Base-by-base conservation (phyloP, 2,113 vertebrate species). In the Hystrix brachyura region DNA sequence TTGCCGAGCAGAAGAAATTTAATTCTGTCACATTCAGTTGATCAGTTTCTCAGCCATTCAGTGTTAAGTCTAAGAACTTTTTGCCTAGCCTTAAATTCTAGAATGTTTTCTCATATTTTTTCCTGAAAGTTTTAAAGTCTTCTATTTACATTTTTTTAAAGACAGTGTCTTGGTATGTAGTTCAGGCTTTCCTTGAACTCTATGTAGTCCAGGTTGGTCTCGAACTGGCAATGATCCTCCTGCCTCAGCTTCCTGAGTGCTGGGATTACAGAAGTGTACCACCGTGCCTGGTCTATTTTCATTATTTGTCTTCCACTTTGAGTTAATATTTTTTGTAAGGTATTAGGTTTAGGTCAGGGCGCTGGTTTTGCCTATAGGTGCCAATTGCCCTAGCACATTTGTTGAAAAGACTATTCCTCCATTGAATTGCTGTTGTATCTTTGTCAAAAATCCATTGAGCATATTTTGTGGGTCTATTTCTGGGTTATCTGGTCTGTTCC, bases 301-400 rank as follows among this genome's bases (percentile, higher is more conserved):
- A 72, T 72, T 48, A 76, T 46, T 76, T 76, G 34, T 69, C 6
- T 65, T 85, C 55, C 46, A 78, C 19, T 81, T 94, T 74, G 60
- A 88, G 48, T 80, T 88, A 78, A 60, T 67, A 46, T 81, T 90
- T 60, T 71, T 74, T 67, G 48, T 93, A 46, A 91, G 5, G 14
- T 81, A 67, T 51, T 48, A 93, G 5, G 38, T 48, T 88, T 91
- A 84, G 32, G 25, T 69, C 34, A 71, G 72, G 13, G 76, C 51
- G 5, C 53, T 67, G 43, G 51, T 48, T 65, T 46, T 43, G 29
- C 32, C 11, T 27, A 9, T 57, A 38, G 57, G 23, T 57, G 29
- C 79, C 32, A 95, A 6, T 88, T 34, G 19, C 55, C 71, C 84
- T 53, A 60, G 90, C 29, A n/a, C 23, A 15, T 87, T 96, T 97